phyloP scores from a whole-genome alignment of 1,140 invertebrate genomes.

The Riptortus pedestris region DNA sequence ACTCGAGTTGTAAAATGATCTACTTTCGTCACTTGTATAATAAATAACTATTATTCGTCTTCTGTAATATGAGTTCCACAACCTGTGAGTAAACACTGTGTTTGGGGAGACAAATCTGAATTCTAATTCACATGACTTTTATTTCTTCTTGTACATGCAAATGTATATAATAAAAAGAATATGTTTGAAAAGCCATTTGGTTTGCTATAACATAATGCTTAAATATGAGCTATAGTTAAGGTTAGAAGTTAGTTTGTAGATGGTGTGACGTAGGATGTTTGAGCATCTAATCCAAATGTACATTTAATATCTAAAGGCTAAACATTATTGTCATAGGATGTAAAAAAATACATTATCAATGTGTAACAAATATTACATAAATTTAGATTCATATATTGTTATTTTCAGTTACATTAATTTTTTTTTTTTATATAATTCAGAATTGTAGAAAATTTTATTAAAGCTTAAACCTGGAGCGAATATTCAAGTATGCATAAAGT shows the following conservation, averaged over 20 bases:
- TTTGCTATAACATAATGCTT: neutral
- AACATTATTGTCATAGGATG: slow-evolving; percentile 10
- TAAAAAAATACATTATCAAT: slow-evolving; percentile 17
- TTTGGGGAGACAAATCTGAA: no score
- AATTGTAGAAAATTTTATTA: slow-evolving; percentile 12
- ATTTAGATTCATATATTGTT: slow-evolving; percentile 8
- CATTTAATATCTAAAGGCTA: slow-evolving; percentile 2
- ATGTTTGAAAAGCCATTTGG: no score
- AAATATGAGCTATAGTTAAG: neutral
- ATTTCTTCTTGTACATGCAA: neutral
- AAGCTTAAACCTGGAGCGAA: slow-evolving; percentile 15
- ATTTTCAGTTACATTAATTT: neutral
- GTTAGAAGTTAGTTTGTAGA: neutral
- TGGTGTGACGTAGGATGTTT: neutral
- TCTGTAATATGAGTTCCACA: no score
- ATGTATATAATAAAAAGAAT: neutral
- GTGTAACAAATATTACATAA: slow-evolving; percentile 14
- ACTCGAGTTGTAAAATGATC: no score
- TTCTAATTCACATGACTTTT: no score
- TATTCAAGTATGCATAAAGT: slow-evolving; percentile 5
- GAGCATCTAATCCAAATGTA: slow-evolving; percentile 12
- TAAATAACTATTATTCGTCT: no score
- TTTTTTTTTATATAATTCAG: neutral
- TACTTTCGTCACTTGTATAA: no score
- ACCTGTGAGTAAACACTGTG: no score